phyloP scores from a whole-genome alignment of 2,113 vertebrate species.

The Megaceryle torquata region DNA sequence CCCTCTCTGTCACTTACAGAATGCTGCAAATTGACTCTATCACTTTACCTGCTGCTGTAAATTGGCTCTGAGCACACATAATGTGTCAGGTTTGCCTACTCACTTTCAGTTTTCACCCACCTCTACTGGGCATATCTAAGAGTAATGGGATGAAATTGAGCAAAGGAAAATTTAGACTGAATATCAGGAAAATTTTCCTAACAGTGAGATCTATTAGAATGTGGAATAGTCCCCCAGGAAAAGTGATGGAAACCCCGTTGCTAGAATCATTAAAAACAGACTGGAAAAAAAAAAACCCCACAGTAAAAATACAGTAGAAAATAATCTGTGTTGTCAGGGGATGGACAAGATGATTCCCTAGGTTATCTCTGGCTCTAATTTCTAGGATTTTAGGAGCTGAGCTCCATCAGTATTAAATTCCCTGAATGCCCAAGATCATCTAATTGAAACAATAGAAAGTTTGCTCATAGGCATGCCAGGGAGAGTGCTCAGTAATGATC shows the following conservation, averaged over 20 bases:
- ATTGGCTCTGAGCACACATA: slow-evolving; percentile 70
- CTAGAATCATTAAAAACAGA: slow-evolving; percentile 66
- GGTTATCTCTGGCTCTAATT: slow-evolving; percentile 45
- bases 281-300: slow-evolving; percentile 40
- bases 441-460: slow-evolving; percentile 71
- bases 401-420: slow-evolving; percentile 61
- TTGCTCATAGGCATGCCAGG: slow-evolving; percentile 65
- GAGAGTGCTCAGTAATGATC: slow-evolving; percentile 62
- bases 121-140: slow-evolving; percentile 66
- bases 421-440: slow-evolving; percentile 60
- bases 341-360: slow-evolving; percentile 51
- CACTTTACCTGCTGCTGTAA: slow-evolving; percentile 66
- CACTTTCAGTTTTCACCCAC: slow-evolving; percentile 63
- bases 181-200: slow-evolving; percentile 68
- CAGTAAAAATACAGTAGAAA: slow-evolving; percentile 52
- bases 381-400: slow-evolving; percentile 65
- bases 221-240: slow-evolving; percentile 63
- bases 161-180: slow-evolving; percentile 68
- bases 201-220: slow-evolving; percentile 69
- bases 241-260: slow-evolving; percentile 44
- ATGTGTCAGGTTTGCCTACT: slow-evolving; percentile 69
- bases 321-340: slow-evolving; percentile 55
- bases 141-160: slow-evolving; percentile 73
- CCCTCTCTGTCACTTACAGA: slow-evolving; percentile 64
- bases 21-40: slow-evolving; percentile 70